Evolutionary conservation across 2,113 vertebrate genomes (phyloP).

Genomic region (Callithrix jacchus): DNA sequence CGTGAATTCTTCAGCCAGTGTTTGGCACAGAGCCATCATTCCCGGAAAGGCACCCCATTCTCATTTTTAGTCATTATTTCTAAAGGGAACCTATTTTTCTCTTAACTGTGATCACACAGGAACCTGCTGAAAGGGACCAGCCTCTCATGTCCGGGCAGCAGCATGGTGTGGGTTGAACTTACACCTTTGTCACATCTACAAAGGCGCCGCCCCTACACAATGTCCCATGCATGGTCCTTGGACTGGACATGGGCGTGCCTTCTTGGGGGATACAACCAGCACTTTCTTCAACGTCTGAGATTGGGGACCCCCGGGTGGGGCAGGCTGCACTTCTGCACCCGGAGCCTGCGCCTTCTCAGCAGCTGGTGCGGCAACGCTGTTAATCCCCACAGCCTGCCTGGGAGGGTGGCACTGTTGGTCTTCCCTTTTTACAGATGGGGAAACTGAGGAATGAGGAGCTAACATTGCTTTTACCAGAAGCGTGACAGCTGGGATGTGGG

Average conservation of each 20-base stretch:
- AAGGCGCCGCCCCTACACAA: accelerated
- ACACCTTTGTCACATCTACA: neutral
- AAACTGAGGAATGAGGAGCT: neutral
- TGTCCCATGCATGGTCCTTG: neutral
- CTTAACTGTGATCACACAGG: accelerated
- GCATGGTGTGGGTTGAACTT: accelerated
- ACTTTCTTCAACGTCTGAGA: neutral
- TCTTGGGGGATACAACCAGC: accelerated
- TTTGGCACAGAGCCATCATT: accelerated
- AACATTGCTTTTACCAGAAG: neutral
- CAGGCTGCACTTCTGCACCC: accelerated
- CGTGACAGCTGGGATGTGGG: neutral
- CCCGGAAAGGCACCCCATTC: too few relatives aligned
- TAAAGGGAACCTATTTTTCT: neutral
- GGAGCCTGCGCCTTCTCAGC: accelerated
- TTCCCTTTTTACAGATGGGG: neutral
- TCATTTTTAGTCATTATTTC: neutral
- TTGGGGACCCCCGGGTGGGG: accelerated
- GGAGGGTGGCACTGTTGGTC: neutral
- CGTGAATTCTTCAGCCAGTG: accelerated
- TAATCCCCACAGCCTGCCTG: neutral
- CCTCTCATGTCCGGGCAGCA: accelerated
- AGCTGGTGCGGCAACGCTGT: accelerated
- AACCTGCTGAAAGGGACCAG: neutral
- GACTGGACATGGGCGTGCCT: accelerated